phyloP scores from a whole-genome alignment of 2,113 vertebrate genomes.

The Probosciger aterrimus region DNA sequence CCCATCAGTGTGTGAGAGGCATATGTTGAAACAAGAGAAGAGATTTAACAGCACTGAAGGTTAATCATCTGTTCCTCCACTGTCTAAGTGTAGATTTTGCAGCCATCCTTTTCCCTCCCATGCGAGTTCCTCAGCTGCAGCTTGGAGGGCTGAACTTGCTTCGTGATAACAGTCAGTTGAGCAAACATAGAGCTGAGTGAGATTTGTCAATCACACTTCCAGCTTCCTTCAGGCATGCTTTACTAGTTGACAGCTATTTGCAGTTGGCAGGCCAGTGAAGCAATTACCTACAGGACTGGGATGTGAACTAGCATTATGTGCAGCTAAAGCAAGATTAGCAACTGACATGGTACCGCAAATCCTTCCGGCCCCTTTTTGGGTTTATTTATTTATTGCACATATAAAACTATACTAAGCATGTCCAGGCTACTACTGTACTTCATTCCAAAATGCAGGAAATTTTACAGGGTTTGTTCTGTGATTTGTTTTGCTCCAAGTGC shows the following conservation, averaged over 20 bases:
- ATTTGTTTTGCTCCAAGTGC: conserved; percentile 4
- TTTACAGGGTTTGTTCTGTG: background rate
- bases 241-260: background rate
- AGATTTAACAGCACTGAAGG: background rate
- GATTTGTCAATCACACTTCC: background rate
- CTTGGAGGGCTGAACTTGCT: background rate
- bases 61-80: background rate
- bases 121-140: background rate
- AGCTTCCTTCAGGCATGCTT: background rate
- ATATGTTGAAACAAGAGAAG: background rate
- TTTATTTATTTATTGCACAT: background rate
- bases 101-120: background rate
- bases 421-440: background rate
- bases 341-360: background rate
- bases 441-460: background rate
- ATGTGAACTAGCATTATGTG: background rate
- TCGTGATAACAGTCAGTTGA: background rate
- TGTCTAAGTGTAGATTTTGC: background rate
- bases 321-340: background rate
- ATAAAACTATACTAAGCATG: background rate
- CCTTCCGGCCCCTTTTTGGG: background rate
- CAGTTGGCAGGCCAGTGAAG: background rate
- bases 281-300: background rate
- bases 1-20: background rate
- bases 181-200: background rate